phyloP scores from a whole-genome alignment of 1,140 invertebrate species.

The Nautilus pompilius region DNA sequence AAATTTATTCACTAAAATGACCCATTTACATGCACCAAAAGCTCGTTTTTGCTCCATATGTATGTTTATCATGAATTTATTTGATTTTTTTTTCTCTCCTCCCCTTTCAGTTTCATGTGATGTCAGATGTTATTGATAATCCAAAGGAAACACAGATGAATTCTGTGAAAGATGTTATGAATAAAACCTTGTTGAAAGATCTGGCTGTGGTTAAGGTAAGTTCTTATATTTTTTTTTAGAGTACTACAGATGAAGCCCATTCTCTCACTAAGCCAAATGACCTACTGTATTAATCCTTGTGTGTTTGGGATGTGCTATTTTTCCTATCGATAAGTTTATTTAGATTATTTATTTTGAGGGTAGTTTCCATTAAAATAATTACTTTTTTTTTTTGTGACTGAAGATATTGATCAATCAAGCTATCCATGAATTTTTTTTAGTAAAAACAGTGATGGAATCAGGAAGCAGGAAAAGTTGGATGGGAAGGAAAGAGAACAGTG shows the following conservation, averaged over 20 bases:
- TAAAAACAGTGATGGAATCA: not conserved
- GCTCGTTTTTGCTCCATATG: no score
- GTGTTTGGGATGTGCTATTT: no score
- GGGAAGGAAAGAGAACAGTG: not conserved
- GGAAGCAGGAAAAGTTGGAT: not conserved
- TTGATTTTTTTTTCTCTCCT: not conserved
- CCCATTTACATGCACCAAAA: no score
- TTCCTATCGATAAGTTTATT: no score
- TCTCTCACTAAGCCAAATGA: no score
- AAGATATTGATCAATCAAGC: not conserved
- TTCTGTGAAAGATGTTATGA: not conserved
- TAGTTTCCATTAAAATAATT: not conserved
- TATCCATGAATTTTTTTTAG: not conserved
- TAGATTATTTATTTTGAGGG: not conserved
- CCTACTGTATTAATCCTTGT: no score
- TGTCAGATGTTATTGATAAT: not conserved
- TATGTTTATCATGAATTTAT: no score
- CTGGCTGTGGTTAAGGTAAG: not conserved
- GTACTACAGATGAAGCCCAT: no score
- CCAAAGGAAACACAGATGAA: not conserved
- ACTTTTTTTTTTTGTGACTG: not conserved
- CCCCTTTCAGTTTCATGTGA: not conserved
- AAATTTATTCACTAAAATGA: no score
- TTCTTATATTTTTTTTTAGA: no score
- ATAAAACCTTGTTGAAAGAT: conserved; percentile 1